Base-by-base conservation (phyloP, 92 coral and sea anemone species). In the Paramuricea clavata region DNA sequence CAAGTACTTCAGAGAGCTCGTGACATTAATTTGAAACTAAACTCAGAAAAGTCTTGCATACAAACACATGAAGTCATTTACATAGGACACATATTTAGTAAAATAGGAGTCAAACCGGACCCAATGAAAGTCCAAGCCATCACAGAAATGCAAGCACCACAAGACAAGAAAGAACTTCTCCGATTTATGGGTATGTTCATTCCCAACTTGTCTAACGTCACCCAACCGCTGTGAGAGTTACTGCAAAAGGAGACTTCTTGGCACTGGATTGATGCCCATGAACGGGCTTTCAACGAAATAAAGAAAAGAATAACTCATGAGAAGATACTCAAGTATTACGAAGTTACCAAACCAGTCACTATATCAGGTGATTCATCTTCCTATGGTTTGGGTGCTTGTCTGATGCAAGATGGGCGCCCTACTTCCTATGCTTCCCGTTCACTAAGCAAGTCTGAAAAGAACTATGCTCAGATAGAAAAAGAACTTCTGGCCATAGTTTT, bases 331-430 rank as follows among this genome's bases (percentile, higher is more conserved):
- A 42, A 50, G 76, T 90, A 90, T 41, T 81, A 74, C 73, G 88
- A 87, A 57, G 88, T 82, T 21, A 65, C 86, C 12, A 90, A 87
- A 56, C 88, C 88, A 34, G 52, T 68, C 4, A 59, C 81, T 25
- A 21, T 90, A 28, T 85, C 87, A 49, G 94, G 83, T 75, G 94
- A 88, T 64, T 69, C 89, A 25, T 88, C 89, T 33, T 84, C 83
- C 12, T 60, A 91, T 50, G 92, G 92, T 35, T 76, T 88, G 35
- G 89, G 92, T 11, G 92, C 92, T 31, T 74, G 90, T 73, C 81
- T 90, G 19, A 17, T 90, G 83, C 90, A 86, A 75, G 93, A 90
- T 32, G 90, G 78, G n/a, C 72, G 68, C 8, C 91, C 90, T 23
- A 87, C 85, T 28, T 82, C 92, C 30, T 89, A 74, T 70, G 89